Conservation (phyloP, 2,113 vertebrate species). For the Dicerorhinus sumatrensis region DNA sequence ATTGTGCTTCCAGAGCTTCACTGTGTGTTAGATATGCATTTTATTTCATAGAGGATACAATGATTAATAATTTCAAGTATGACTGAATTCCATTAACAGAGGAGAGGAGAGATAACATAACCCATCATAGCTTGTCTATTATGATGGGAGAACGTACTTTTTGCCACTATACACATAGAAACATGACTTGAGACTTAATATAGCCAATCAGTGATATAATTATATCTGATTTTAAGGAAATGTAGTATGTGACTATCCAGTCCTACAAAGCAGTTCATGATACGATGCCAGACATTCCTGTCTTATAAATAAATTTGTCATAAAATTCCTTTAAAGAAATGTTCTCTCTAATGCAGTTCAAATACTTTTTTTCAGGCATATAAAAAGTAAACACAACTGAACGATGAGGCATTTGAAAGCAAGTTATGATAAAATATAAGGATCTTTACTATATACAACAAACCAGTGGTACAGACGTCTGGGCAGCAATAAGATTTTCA, state of each 20-base stretch:
- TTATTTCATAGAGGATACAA: background rate
- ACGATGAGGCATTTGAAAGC: background rate
- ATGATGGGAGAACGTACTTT: background rate
- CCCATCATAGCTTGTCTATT: background rate
- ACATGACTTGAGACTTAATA: background rate
- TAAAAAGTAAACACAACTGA: slow-evolving; percentile 14
- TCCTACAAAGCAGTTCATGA: background rate
- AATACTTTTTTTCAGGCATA: background rate
- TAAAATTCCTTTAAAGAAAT: background rate
- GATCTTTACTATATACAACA: background rate
- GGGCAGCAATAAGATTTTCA: background rate
- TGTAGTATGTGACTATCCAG: background rate
- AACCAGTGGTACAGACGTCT: slow-evolving; percentile 2
- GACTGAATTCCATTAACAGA: background rate
- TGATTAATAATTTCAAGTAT: background rate
- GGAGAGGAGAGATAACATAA: background rate
- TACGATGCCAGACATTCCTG: background rate
- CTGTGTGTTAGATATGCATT: background rate
- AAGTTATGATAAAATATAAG: slow-evolving; percentile 13
- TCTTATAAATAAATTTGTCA: slow-evolving; percentile 6
- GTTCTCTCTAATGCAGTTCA: background rate
- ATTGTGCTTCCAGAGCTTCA: background rate
- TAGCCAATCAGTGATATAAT: background rate
- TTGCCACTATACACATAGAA: background rate
- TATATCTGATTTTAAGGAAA: background rate